Percentiles rank a stretch among this genome's conserved stretches.
Conservation (phyloP, 1,140 invertebrate species). For the Rhopalosiphum maidis region DNA sequence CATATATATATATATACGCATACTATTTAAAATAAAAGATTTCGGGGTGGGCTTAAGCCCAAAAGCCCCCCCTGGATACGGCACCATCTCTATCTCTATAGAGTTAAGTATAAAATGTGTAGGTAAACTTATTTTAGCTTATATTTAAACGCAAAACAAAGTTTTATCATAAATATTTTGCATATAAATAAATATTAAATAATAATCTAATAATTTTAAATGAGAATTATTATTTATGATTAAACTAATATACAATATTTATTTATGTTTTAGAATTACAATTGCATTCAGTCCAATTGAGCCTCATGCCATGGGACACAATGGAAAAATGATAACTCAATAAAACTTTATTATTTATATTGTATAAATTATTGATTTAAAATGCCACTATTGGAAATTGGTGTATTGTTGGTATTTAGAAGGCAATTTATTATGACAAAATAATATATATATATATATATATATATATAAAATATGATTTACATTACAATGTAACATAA, state of each 20-base stretch:
- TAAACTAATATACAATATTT: background rate
- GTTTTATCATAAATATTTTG: too few relatives aligned
- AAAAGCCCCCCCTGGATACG: too few relatives aligned
- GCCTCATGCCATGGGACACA: background rate
- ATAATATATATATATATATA: background rate
- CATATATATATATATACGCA: too few relatives aligned
- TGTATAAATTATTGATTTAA: background rate
- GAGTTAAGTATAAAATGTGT: too few relatives aligned
- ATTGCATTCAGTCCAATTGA: constrained; percentile 26
- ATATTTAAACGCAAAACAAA: too few relatives aligned
- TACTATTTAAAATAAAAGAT: background rate
- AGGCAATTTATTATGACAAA: background rate
- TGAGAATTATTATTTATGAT: background rate
- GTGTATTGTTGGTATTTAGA: background rate
- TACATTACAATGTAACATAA: background rate
- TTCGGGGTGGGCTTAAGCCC: too few relatives aligned
- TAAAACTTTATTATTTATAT: constrained; percentile 17
- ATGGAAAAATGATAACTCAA: constrained; percentile 6
- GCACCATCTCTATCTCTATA: too few relatives aligned
- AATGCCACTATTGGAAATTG: background rate
- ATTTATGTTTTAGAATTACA: constrained; percentile 34
- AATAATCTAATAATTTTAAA: background rate
- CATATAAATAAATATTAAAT: background rate
- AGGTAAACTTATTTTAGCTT: too few relatives aligned
- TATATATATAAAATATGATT: background rate